Percentiles rank a stretch among this genome's conserved stretches.
These are phyloP conservation scores for Penaeus chinensis DNA, from an alignment of 1,140 invertebrate genomes.

Conservation along the genomic window DNA sequence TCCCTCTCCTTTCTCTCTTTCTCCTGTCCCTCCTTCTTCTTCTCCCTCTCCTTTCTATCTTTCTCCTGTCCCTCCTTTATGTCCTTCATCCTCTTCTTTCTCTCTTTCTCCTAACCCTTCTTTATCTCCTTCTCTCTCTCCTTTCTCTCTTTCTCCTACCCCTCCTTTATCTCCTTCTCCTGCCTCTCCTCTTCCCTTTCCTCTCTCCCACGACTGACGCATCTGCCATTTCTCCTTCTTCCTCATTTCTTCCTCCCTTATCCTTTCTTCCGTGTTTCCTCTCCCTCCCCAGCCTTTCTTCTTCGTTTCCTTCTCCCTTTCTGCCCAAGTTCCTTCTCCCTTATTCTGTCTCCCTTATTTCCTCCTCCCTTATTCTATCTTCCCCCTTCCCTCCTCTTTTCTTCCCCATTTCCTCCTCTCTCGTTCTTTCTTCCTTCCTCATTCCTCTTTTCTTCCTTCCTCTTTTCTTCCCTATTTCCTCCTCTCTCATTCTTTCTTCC, in stretches of 20 bases:
- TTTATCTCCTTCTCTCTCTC: neutral
- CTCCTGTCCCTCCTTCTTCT: no score
- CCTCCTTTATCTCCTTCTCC: no score
- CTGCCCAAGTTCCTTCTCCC: rapidly evolving
- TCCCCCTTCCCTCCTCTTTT: neutral
- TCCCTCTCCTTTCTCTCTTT: neutral
- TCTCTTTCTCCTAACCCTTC: neutral
- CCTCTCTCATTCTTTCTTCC: neutral
- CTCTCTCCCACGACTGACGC: neutral
- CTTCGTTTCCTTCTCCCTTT: neutral
- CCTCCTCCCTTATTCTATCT: no score
- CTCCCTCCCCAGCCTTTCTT: neutral
- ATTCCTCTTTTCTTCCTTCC: no score
- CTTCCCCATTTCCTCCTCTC: neutral
- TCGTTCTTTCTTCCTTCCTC: neutral
- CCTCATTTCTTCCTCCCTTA: no score
- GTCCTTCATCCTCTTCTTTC: neutral
- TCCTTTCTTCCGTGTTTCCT: neutral
- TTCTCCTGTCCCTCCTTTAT: neutral
- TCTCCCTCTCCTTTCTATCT: neutral
- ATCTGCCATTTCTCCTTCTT: no score
- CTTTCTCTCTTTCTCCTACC: no score
- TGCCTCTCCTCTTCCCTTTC: no score
- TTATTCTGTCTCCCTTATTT: no score
- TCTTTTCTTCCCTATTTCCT: no score